Base-by-base conservation (phyloP, 2,888 invertebrate genomes). In the Xylophagus ater region DNA sequence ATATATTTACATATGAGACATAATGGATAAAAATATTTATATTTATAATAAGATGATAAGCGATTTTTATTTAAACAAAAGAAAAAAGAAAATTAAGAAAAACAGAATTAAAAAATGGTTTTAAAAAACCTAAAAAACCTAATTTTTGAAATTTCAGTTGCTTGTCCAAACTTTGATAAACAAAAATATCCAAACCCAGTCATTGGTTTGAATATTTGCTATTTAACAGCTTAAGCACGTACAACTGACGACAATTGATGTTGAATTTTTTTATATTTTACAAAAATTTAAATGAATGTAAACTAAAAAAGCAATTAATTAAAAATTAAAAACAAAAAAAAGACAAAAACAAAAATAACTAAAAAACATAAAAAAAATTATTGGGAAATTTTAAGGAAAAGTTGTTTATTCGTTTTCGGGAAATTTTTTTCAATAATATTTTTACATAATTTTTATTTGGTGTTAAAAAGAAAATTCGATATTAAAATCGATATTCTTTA, bases 1-100 rank as follows among this genome's bases (percentile, higher is more conserved):
- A 25, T 40, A 38, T 44, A 44, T 44, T 38, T 44, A 44, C 44
- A 44, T 32, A 41, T 44, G 44, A 44, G 44, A 35, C 36, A 29
- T 40, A 36, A 42, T 43, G 43, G 40, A 24, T 34, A 30, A 37
- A 25, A 32, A 37, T 40, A 34, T 21, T 28, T 26, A 24, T 30
- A 24, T 33, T 14, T 33, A 32, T 19, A 24, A 23, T 34, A 29
- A 20, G 34, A 34, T 33, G 34, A 40, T 33, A 40, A 40, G 40
- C 40, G 34, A 23, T 29, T 29, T 29, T n/a, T n/a, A n/a, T n/a
- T n/a, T n/a, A n/a, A n/a, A n/a, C 23, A 12, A 21, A 34, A 8
- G 23, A 23, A 13, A 29, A 29, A 29, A 14, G 29, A 8, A 29
- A 9, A 14, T 29, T 29, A 29, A 29, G 13, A 26, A 26, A 26